Evolutionary conservation across 2,797 vertebrate genomes (phyloP), one percentile per base, ranked within the genome.

Genomic region (Spheniscus humboldti): DNA sequence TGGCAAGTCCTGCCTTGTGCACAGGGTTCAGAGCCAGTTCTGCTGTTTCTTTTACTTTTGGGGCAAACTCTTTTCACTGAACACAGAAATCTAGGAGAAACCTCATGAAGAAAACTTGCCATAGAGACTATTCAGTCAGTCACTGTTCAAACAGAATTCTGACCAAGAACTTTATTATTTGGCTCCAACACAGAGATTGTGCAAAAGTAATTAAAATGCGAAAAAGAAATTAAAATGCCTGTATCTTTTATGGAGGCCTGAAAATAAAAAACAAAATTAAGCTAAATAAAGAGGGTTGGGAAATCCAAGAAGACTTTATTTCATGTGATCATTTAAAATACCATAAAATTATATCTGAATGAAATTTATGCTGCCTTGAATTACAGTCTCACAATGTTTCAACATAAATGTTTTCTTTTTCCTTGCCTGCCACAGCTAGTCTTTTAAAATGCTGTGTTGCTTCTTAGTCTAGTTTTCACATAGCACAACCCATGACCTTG

Each of bases 401-500:
- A 60, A 17, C 23, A 37, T 33, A 60, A 77, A 56, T 41, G 27
- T 64, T 85, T 73, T 90, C 30, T 78, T 88, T 79, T 67, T 60
- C 63, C 74, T 56, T 82, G 43, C 27, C 69, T 88, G 45, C 25
- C 47, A 56, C 67, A 85, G 20, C 17, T 22, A 45, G 14, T 55
- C 45, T 64, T 73, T 76, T 52, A 24, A 91, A 88, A 76, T 27
- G 23, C 67, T 85, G 17, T 64, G 57, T 57, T 96, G 47, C 86
- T 93, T 88, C 80, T 92, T 89, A 68, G 56, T 93, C 71, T 35
- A 10, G 39, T 83, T 91, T 96, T 84, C 80, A 56, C 90, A 89
- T 9, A 95, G 90, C 81, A 50, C 83, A 96, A 22, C 35, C 37
- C 71, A 17, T 89, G 77, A 94, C 67, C 94, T 95, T 0, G 81